Conservation (phyloP, 2,888 invertebrate genomes). For the Epirrhoe alternata region DNA sequence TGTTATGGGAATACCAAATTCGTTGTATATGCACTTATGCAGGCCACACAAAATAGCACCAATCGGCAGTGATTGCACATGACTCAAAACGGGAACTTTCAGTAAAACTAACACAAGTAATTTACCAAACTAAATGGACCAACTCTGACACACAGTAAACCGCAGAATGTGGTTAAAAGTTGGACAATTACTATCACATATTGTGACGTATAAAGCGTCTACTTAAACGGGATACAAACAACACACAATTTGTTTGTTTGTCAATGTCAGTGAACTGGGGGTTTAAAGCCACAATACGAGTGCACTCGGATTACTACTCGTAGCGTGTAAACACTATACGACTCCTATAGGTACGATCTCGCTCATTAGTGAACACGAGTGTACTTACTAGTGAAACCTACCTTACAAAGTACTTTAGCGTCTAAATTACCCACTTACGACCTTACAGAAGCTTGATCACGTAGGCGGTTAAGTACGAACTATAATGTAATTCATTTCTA, state of each 20-base stretch:
- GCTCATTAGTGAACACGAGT: no score
- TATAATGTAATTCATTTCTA: no score
- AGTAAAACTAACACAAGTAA: background rate
- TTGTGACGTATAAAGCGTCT: background rate
- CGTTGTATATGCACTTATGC: background rate
- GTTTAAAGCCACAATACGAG: no score
- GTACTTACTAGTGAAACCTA: no score
- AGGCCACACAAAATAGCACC: slow-evolving; percentile 45
- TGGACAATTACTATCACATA: background rate
- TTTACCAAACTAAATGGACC: background rate
- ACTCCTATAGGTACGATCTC: no score
- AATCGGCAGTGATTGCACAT: slow-evolving; percentile 39
- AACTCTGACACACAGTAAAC: background rate
- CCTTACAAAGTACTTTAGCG: no score
- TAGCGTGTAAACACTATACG: no score
- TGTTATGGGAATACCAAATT: background rate
- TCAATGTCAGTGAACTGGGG: background rate
- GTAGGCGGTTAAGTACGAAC: no score
- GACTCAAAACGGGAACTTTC: slow-evolving; percentile 15
- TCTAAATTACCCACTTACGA: no score
- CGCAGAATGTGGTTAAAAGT: slow-evolving; percentile 1
- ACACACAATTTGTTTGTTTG: background rate
- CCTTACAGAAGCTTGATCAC: no score
- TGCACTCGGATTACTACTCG: no score
- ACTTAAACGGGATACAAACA: background rate